Evolutionary conservation across 53 echinoderm and acorn worm species (phyloP), one percentile per base, ranked within the genome.

Genomic region (Glandiceps talaboti): DNA sequence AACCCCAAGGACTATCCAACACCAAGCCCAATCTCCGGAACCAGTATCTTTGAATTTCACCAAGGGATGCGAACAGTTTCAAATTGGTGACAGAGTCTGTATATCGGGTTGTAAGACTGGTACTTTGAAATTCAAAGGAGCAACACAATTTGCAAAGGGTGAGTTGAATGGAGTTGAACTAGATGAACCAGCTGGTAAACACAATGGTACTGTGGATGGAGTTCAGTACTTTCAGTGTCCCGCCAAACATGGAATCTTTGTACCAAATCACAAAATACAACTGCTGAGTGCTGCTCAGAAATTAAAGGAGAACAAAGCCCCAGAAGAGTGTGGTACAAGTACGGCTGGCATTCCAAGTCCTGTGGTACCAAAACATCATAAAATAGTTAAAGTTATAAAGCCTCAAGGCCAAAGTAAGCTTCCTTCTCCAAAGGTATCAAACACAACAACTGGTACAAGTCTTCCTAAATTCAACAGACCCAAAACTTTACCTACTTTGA

Each of bases 71-170:
- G 83, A 87, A 45, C 89, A 91, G 31, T 93, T 99, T 6, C 75
- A 86, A 30, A 77, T 99, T 29, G 99, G 94, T 26, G 89, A 99
- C 77, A 87, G 91, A 0, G 99, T 99, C 30, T 85, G 89, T 80
- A 94, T 93, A 27, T 83, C 85, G 20, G 99, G 93, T 83, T 91
- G 91, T 30, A 83, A 87, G 25, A 77, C 85, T 25, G 99, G 99
- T 1, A 89, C 87, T 12, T 80, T 99, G 80, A 82, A 89, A 80
- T 99, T 94, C 78, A 99, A 99, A 80, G 99, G 99, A 32, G 91
- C 91, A 80, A 99, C 99, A 0, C 93, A 93, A 76, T 99, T 99
- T 79, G 87, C 94, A 78, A 91, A 94, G 85, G 99, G 99, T 33
- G 89, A 82, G 74, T 83, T 91, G 82, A 91, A 91, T 77, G 99